Conservation (phyloP, 2,797 vertebrate species). For the Lophius americanus region DNA sequence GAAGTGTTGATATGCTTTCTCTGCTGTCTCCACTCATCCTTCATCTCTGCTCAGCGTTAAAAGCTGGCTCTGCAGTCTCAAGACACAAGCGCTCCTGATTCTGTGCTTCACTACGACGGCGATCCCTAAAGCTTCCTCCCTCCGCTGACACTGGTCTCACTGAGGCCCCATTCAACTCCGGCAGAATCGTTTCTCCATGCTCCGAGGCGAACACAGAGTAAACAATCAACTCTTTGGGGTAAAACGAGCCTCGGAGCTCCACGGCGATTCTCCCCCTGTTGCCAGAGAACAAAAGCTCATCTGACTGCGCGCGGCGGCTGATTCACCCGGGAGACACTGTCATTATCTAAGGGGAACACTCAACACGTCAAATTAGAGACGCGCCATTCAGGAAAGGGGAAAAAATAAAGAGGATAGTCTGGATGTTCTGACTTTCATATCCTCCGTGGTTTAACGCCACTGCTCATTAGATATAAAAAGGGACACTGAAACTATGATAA, state of each 20-base stretch:
- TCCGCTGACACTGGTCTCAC: conserved; percentile 38
- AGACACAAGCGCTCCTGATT: not conserved
- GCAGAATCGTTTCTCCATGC: conserved; percentile 40
- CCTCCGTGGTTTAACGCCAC: not conserved
- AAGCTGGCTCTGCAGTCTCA: conserved; percentile 11
- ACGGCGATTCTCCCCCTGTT: conserved; percentile 42
- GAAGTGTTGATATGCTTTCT: conserved; percentile 11
- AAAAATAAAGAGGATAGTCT: conserved; percentile 6
- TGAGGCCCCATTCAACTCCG: conserved; percentile 32
- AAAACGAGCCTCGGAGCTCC: conserved; percentile 44
- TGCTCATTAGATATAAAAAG: too few species aligned
- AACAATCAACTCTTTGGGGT: conserved; percentile 62
- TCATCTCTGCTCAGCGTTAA: conserved; percentile 13
- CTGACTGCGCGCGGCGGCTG: conserved; percentile 24
- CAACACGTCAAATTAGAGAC: not conserved
- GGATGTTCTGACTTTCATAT: conserved; percentile 1
- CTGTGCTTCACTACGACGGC: conserved; percentile 10
- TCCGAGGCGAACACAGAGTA: conserved; percentile 55
- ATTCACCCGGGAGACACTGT: conserved; percentile 36
- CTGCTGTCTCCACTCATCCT: conserved; percentile 10
- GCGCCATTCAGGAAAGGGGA: not conserved
- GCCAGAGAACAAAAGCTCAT: conserved; percentile 58
- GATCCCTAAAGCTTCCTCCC: not conserved
- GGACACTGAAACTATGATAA: conserved; percentile 9
- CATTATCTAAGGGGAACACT: conserved; percentile 9